Evolutionary conservation across 2,797 vertebrate genomes (phyloP).

Genomic region (Tadarida brasiliensis): DNA sequence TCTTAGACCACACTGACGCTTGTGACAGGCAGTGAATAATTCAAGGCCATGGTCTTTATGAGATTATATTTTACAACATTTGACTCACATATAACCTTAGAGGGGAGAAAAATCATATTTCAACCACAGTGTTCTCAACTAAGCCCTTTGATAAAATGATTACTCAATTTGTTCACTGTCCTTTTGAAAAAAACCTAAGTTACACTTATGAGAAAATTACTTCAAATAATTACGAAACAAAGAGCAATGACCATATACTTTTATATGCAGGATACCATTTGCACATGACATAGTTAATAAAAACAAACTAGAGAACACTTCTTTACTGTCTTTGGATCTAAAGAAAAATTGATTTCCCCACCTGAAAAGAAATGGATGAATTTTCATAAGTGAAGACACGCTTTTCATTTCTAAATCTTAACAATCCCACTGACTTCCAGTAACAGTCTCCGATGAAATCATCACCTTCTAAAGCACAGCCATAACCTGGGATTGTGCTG

Average conservation of each 20-base stretch:
- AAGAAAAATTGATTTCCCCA: constrained; percentile 80
- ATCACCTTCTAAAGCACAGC: neutral
- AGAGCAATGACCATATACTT: constrained; percentile 73
- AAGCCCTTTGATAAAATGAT: constrained; percentile 86
- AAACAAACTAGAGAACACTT: constrained; percentile 79
- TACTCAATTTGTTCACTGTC: constrained; percentile 59
- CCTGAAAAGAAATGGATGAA: constrained; percentile 74
- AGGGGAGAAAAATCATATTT: constrained; percentile 67
- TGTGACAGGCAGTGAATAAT: constrained; percentile 66
- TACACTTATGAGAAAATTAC: constrained; percentile 53
- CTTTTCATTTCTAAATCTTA: constrained; percentile 55
- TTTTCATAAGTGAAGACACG: constrained; percentile 83
- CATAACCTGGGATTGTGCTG: neutral
- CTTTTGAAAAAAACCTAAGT: constrained; percentile 60
- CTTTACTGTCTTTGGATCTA: constrained; percentile 86
- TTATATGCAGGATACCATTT: constrained; percentile 75
- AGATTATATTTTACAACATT: constrained; percentile 65
- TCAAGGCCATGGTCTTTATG: constrained; percentile 55
- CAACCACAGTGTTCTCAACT: constrained; percentile 79
- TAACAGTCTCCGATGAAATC: neutral
- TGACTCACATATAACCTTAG: constrained; percentile 69
- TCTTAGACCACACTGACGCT: constrained; percentile 62
- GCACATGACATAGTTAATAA: constrained; percentile 56
- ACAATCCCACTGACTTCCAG: constrained; percentile 46
- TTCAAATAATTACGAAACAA: constrained; percentile 73